Base-by-base conservation (phyloP, 2,888 invertebrate species). In the Alitta virens region DNA sequence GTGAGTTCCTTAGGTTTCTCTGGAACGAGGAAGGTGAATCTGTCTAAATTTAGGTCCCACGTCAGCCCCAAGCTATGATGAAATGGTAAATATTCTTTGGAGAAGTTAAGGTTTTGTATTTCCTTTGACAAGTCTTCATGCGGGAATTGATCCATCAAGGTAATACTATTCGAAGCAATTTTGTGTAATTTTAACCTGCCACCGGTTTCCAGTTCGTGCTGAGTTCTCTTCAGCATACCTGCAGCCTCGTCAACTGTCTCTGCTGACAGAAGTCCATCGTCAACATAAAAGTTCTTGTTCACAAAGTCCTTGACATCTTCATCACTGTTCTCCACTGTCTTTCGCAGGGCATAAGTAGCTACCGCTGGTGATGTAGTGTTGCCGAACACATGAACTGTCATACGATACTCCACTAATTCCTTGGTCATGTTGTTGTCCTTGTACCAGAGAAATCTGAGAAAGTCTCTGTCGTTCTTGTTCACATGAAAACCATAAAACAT, bases 401-500 rank as follows among this genome's bases (percentile, higher is more conserved):
- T 64, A 7, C 64, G 18, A 43, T 62, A 64, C 23, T 56, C 56
- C 21, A 18, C 9, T n/a, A 51, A 51, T n/a, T 50, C 21, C 2
- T 27, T 21, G 9, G 14, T 9, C 21, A 55, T n/a, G 43, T 60
- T 26, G 1, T 56, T 56, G 56, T 63, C 51, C 18, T 63, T 42
- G 57, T 62, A 68, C 64, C 64, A 66, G 5, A 65, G 38, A 38
- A 67, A 67, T 27, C 56, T 18, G 1, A 62, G 27, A 24, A 59
- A 65, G 21, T 63, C 56, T 23, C 50, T 26, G 38, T 68, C 63
- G 9, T 42, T n/a, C 5, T 1, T 7, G 3, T 40, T 23, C 0
- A 69, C 68, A 1, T 16, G n/a, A 16, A 67, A 58, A 23, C 61
- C 55, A 18, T 64, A 60, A 53, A 68, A 68, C 64, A 69, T 69